Base-by-base conservation (phyloP, 2,797 vertebrate species). In the Girardinus metallicus region DNA sequence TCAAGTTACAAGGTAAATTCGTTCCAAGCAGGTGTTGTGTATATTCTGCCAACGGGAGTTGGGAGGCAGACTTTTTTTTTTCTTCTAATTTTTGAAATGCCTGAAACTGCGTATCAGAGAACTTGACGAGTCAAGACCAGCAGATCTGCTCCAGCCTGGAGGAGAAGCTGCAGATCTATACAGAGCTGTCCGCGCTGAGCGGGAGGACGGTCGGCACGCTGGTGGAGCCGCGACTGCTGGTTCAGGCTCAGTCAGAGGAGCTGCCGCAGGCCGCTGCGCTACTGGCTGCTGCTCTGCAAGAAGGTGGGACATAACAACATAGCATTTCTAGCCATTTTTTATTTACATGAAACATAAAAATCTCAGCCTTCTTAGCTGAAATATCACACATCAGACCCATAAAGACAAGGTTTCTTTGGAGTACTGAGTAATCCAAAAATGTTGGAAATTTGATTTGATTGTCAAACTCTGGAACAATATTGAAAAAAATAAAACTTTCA, bases 131-230 rank as follows among this genome's bases (percentile, higher is more conserved):
- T 87, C 97, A 97, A 71, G 98, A 99, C 92, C 97, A 99, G 84
- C 96, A 97, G 88, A 98, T 99, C 88, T 98, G 97, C 86, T 96
- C 85, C 2, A 96, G 84, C 77, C 95, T 99, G 95, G 98, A 98
- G 93, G 98, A 99, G 80, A 99, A 99, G 88, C 92, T 99, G 77
- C 95, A 86, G 76, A 96, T 98, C 84, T 97, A 96, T 11, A 91
- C 95, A 0, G 94, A 96, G 74, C 94, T 98, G 74, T 96, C 94
- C 16, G 84, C 94, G 41, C 88, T 97, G 83, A 95, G 87, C 15
- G 87, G 94, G 86, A 94, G 94, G 36, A 94, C 86, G 87, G 94
- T 94, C 0, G 92, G 94, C 21, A 88, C 92, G 12, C 92, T 85
- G 4, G 85, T 94, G 0, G 96, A 97, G 57, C 95, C 95, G 1